Conservation (phyloP, 2,888 invertebrate species). For the Drosophila yooni region DNA sequence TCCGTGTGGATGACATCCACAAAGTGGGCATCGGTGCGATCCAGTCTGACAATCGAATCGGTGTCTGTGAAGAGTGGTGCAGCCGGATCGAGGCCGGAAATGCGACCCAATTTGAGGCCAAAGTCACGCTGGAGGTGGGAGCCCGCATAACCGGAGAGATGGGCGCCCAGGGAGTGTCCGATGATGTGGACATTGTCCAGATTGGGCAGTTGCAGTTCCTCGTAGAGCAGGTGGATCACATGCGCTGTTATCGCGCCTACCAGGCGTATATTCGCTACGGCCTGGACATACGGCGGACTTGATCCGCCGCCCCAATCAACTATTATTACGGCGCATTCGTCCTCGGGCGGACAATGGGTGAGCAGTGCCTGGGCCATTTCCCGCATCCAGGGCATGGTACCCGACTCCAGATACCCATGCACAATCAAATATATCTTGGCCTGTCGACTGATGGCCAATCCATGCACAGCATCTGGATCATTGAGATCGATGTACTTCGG, state of each 20-base stretch:
- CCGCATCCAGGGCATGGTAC: constrained; percentile 89
- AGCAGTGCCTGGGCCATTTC: constrained; percentile 91
- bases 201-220: constrained; percentile 86
- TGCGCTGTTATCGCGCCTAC: constrained; percentile 94
- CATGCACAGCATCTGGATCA: constrained; percentile 87
- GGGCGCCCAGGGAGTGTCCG: constrained; percentile 94
- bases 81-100: constrained; percentile 96
- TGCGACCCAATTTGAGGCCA: constrained; percentile 90
- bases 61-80: constrained; percentile 95
- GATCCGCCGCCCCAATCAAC: constrained; percentile 95
- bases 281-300: constrained; percentile 95
- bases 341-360: constrained; percentile 86
- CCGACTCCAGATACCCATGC: constrained; percentile 95
- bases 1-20: constrained; percentile 97
- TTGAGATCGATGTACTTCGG: constrained; percentile 89
- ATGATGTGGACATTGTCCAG: constrained; percentile 91
- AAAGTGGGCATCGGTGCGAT: constrained; percentile 93
- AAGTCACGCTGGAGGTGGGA: constrained; percentile 89
- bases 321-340: constrained; percentile 90
- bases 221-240: constrained; percentile 87
- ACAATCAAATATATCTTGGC: constrained; percentile 91
- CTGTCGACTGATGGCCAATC: constrained; percentile 87
- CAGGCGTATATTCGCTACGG: constrained; percentile 95
- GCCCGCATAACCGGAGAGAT: constrained; percentile 94
- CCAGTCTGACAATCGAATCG: constrained; percentile 92